Conservation (phyloP, 1,140 invertebrate species). For the Brachionus sp. region DNA sequence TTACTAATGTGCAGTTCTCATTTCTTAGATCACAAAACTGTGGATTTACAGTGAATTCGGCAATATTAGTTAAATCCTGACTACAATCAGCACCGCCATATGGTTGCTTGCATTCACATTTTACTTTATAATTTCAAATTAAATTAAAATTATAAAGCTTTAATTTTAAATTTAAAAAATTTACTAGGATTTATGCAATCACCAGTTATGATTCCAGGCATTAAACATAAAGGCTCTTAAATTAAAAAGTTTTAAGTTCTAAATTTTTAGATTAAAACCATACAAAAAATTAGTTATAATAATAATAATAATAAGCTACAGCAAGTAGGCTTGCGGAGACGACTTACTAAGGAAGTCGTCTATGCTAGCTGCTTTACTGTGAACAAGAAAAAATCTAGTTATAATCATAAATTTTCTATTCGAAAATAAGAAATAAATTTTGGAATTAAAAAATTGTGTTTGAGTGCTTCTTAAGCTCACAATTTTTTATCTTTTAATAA, state of each 20-base stretch:
- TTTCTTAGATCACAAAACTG: conserved; percentile 34
- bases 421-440: background rate
- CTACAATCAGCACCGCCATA: conserved; percentile 38
- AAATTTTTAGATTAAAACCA: no score
- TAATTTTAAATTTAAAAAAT: background rate
- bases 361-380: no score
- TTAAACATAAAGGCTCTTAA: background rate
- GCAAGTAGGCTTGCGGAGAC: no score
- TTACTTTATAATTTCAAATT: background rate
- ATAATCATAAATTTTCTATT: no score
- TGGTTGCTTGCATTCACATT: background rate
- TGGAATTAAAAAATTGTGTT: no score
- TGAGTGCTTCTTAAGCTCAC: no score
- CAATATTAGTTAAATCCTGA: background rate
- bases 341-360: no score
- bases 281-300: no score
- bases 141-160: background rate
- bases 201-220: background rate
- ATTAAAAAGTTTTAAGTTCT: no score
- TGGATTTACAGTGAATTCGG: background rate
- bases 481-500: no score
- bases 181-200: conserved; percentile 3
- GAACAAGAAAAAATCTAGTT: no score
- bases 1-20: conserved; percentile 11
- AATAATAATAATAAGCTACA: no score